Evolutionary conservation across 2,797 vertebrate genomes (phyloP), one percentile per base, ranked within the genome.

Genomic region (Clamator glandarius): DNA sequence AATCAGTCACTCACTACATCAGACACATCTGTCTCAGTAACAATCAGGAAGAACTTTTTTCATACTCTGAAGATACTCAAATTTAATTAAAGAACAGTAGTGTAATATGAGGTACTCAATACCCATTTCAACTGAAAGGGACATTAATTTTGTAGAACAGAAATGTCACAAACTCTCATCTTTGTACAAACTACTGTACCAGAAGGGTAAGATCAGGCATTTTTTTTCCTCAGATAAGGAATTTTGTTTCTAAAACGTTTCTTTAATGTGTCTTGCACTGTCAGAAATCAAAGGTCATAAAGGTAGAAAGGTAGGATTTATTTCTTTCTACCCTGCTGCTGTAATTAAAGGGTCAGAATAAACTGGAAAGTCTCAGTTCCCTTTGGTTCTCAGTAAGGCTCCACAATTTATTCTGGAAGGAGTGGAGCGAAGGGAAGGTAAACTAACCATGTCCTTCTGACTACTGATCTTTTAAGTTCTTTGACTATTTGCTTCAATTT

Each of bases 301-400:
- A 95, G 61, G 81, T 92, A 96, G 83, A 88, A 88, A 91, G 84
- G 26, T 48, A 58, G 24, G 8, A 42, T 93, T 96, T 95, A 79
- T 97, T 97, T 96, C 88, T 95, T 96, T 95, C 89, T 93, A 83
- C 63, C 29, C 79, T 91, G 87, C 78, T 96, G 91, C 88, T 97
- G 93, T 97, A 97, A 98, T 97, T 97, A 97, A 97, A 94, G 94
- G 89, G 89, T 95, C 90, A 96, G 92, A 87, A 78, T 35, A 54
- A 95, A 61, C 79, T 29, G 41, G 82, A 86, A 92, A 82, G 51
- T 61, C 36, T 4, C 20, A 42, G 76, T 87, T 95, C 92, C 61
- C 84, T 96, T 94, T 95, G 57, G 54, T 93, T 94, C 90, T 95
- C 90, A 87, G 83, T 93, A 96, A 97, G 73, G 63, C 92, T 85